Evolutionary conservation across 2,113 vertebrate species (phyloP).

Genomic region (Laterallus jamaicensis): DNA sequence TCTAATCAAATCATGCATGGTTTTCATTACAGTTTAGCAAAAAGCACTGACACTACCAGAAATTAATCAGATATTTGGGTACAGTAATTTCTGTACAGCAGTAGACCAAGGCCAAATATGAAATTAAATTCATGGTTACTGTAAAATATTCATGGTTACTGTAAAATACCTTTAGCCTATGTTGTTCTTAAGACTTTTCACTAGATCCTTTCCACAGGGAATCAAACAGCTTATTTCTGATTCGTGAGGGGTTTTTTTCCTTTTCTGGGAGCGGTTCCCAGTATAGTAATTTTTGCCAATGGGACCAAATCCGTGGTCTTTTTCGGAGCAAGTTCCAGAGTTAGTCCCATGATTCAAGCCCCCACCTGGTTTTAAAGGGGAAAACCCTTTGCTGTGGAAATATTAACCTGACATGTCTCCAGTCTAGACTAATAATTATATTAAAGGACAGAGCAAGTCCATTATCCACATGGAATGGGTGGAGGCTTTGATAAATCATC

Average conservation of each 20-base stretch:
- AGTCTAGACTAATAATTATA: slow-evolving; percentile 53
- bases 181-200: slow-evolving; percentile 5
- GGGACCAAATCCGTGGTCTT: neutral
- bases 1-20: neutral
- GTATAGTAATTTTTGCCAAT: slow-evolving; percentile 15
- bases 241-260: neutral
- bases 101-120: neutral
- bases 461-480: neutral
- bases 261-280: slow-evolving; percentile 28
- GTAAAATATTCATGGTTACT: neutral
- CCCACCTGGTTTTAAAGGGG: slow-evolving; percentile 48
- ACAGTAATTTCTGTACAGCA: neutral
- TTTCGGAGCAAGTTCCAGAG: slow-evolving; percentile 22
- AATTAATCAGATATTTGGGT: neutral
- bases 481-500: slow-evolving; percentile 29
- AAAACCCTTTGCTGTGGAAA: slow-evolving; percentile 19
- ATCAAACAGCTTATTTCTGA: neutral
- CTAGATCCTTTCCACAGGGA: neutral
- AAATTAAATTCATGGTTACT: slow-evolving; percentile 26
- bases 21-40: slow-evolving; percentile 29
- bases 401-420: slow-evolving; percentile 35
- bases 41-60: neutral
- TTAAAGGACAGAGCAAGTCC: neutral
- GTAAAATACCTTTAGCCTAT: neutral
- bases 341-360: slow-evolving; percentile 18